Conservation (phyloP, 2,888 invertebrate species). For the Amiota mariae region DNA sequence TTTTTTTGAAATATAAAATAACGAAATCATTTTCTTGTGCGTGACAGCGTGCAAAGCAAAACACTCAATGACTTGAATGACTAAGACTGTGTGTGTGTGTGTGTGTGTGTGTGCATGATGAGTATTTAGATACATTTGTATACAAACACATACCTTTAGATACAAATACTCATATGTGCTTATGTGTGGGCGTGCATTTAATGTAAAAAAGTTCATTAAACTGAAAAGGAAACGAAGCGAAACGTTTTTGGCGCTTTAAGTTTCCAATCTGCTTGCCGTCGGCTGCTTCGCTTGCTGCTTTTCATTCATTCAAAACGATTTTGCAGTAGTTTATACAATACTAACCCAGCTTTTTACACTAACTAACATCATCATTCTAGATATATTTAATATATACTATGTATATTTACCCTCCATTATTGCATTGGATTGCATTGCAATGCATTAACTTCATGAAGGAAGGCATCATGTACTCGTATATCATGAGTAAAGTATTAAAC, state of each 20-base stretch:
- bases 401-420: neutral
- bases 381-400: too few relatives aligned
- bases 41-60: neutral
- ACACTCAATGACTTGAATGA: too few relatives aligned
- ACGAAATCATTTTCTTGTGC: constrained; percentile 25
- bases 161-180: neutral
- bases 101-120: neutral
- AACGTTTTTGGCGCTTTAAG: constrained; percentile 14
- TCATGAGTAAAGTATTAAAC: too few relatives aligned
- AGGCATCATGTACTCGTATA: too few relatives aligned
- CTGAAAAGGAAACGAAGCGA: constrained; percentile 24
- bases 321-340: too few relatives aligned
- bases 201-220: constrained; percentile 23
- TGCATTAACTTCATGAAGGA: constrained; percentile 11
- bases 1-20: constrained; percentile 6
- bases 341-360: neutral
- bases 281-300: neutral
- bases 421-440: neutral
- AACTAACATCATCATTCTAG: neutral
- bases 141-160: neutral
- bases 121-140: neutral
- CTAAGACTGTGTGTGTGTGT: neutral
- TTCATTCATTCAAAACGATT: neutral
- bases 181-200: neutral
- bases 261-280: neutral